Percentiles rank a stretch among this genome's conserved stretches.
Conservation (phyloP, 1,140 invertebrate genomes). For the Ooceraea biroi region DNA sequence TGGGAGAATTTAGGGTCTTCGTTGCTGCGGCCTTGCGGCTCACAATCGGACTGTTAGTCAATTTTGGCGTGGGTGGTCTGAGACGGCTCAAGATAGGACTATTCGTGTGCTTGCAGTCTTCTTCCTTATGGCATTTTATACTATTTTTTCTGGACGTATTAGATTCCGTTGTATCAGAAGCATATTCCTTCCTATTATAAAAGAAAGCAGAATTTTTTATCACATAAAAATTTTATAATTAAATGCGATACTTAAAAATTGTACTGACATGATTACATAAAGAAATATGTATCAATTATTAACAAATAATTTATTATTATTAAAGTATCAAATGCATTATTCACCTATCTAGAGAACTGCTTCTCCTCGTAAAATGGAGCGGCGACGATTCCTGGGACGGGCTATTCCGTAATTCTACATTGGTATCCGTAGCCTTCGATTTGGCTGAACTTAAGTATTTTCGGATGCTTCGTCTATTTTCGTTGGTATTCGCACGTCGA, state of each 20-base stretch:
- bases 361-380: slow-evolving; percentile 75
- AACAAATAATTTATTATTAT: neutral
- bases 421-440: slow-evolving; percentile 72
- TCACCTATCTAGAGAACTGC: slow-evolving; percentile 79
- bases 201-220: slow-evolving; percentile 7
- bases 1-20: slow-evolving; percentile 73
- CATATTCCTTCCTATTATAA: slow-evolving; percentile 70
- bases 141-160: slow-evolving; percentile 78
- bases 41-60: slow-evolving; percentile 79
- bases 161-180: slow-evolving; percentile 78
- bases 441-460: slow-evolving; percentile 75
- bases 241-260: neutral
- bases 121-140: slow-evolving; percentile 69
- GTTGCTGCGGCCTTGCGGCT: slow-evolving; percentile 72
- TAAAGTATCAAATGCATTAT: slow-evolving; percentile 13
- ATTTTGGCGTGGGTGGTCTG: slow-evolving; percentile 77
- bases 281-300: neutral
- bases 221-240: slow-evolving; percentile 27
- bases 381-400: slow-evolving; percentile 77
- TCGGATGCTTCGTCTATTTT: slow-evolving; percentile 75
- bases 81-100: slow-evolving; percentile 78
- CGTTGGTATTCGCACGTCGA: slow-evolving; percentile 74
- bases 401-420: slow-evolving; percentile 72
- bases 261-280: neutral
- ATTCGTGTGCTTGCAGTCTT: slow-evolving; percentile 74